phyloP scores from a whole-genome alignment of 2,888 invertebrate species.

The Chouioia cunea region DNA sequence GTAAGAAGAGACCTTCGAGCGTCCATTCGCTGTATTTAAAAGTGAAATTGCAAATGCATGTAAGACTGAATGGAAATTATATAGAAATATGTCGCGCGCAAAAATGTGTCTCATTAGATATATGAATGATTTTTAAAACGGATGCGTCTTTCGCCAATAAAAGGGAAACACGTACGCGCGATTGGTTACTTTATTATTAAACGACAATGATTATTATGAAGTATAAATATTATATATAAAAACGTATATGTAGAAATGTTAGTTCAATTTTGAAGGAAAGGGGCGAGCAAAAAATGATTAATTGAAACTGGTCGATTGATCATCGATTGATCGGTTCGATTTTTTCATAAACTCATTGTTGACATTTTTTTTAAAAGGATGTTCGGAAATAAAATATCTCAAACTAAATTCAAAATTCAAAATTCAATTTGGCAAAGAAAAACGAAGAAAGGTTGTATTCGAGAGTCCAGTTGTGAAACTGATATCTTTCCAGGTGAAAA shows the following conservation, averaged over 20 bases:
- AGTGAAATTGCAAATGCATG: slow-evolving; percentile 1
- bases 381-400: slow-evolving; percentile 1
- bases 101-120: slow-evolving; percentile 36
- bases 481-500: slow-evolving; percentile 38
- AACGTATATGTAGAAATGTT: slow-evolving; percentile 54
- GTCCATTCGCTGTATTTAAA: slow-evolving; percentile 23
- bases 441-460: slow-evolving; percentile 57
- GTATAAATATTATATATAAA: slow-evolving; percentile 52
- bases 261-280: slow-evolving; percentile 53
- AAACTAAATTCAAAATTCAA: slow-evolving; percentile 6
- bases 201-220: slow-evolving; percentile 51
- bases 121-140: slow-evolving; percentile 40
- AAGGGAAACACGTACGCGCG: slow-evolving; percentile 40
- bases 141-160: slow-evolving; percentile 21
- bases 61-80: slow-evolving; percentile 4
- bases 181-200: slow-evolving; percentile 60
- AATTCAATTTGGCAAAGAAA: slow-evolving; percentile 1
- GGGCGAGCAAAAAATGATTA: slow-evolving; percentile 43
- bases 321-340: slow-evolving; percentile 50
- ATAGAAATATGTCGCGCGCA: slow-evolving; percentile 26
- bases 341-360: slow-evolving; percentile 54
- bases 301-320: slow-evolving; percentile 32
- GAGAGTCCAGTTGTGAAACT: slow-evolving; percentile 46
- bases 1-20: slow-evolving; percentile 30
- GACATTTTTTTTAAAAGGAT: slow-evolving; percentile 46